Evolutionary conservation across 1,140 invertebrate genomes (phyloP).

Genomic region (Chelonus insularis): DNA sequence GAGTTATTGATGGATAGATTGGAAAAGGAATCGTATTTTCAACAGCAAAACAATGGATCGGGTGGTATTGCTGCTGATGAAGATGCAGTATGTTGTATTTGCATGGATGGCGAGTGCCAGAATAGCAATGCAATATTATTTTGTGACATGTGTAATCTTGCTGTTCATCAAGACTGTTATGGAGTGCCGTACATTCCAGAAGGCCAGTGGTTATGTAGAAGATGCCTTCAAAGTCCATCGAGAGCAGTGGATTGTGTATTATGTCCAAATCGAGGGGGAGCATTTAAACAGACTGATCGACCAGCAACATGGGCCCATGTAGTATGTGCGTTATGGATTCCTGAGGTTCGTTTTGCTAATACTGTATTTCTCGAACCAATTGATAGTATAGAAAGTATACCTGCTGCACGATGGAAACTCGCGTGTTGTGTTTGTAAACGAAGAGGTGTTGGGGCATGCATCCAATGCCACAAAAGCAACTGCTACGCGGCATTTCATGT

Average conservation of each 20-base stretch:
- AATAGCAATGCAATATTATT: constrained; percentile 92
- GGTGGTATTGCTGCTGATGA: constrained; percentile 84
- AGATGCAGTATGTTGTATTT: constrained; percentile 97
- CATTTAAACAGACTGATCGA: constrained; percentile 97
- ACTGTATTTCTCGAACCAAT: constrained; percentile 97
- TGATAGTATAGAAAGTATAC: constrained; percentile 94
- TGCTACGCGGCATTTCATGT: constrained; percentile 98
- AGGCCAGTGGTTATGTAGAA: constrained; percentile 95
- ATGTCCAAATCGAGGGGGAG: constrained; percentile 97
- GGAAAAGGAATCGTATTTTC: constrained; percentile 97
- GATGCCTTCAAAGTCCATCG: constrained; percentile 94
- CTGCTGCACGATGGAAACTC: constrained; percentile 91
- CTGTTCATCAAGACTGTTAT: constrained; percentile 99
- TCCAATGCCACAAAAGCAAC: constrained; percentile 95
- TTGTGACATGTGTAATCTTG: constrained; percentile 99
- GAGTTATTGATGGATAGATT: constrained; percentile 95
- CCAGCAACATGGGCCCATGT: constrained; percentile 95
- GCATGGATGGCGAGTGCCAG: constrained; percentile 93
- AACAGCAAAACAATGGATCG: constrained; percentile 69
- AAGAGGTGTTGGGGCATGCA: constrained; percentile 91
- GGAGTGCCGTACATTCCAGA: constrained; percentile 99
- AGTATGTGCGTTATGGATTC: constrained; percentile 98
- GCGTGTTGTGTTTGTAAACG: constrained; percentile 97
- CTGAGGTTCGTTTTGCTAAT: constrained; percentile 97
- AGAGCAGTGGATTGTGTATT: constrained; percentile 94